These are phyloP conservation scores for Acromyrmex heyeri DNA, from an alignment of 1,140 invertebrate genomes.

Conservation along the genomic window DNA sequence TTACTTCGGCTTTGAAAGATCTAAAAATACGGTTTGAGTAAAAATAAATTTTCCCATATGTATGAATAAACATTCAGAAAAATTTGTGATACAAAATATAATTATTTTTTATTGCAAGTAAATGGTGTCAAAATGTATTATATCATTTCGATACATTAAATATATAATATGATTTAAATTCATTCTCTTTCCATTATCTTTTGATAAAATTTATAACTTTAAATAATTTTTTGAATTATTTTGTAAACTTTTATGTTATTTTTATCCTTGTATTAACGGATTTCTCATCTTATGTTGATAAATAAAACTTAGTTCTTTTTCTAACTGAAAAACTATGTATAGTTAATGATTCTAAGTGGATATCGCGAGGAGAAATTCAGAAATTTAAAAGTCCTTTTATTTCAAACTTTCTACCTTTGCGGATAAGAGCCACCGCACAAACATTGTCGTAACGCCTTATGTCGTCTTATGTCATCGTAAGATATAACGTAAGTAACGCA, in stretches of 20 bases:
- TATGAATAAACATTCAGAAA: neutral
- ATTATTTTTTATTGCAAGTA: neutral
- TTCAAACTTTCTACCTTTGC: constrained; percentile 2
- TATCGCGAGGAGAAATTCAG: neutral
- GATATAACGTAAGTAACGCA: too few species aligned
- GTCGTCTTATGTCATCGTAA: too few species aligned
- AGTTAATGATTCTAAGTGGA: constrained; percentile 22
- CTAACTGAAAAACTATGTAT: constrained; percentile 2
- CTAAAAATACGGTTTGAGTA: neutral
- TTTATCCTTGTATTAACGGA: neutral
- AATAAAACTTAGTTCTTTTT: neutral
- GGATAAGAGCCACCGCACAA: neutral
- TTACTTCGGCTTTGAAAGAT: neutral
- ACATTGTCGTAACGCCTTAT: too few species aligned
- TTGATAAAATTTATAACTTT: neutral
- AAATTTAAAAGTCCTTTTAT: neutral
- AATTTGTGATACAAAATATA: neutral
- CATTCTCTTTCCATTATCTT: neutral
- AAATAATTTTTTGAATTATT: constrained; percentile 1
- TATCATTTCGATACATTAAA: neutral
- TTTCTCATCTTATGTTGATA: neutral
- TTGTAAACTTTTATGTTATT: neutral
- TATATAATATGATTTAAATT: neutral
- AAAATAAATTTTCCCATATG: neutral
- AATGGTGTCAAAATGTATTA: neutral